Evolutionary conservation across 1,140 invertebrate species (phyloP), one percentile per base, ranked within the genome.

Genomic region (Meloidogyne hapla): DNA sequence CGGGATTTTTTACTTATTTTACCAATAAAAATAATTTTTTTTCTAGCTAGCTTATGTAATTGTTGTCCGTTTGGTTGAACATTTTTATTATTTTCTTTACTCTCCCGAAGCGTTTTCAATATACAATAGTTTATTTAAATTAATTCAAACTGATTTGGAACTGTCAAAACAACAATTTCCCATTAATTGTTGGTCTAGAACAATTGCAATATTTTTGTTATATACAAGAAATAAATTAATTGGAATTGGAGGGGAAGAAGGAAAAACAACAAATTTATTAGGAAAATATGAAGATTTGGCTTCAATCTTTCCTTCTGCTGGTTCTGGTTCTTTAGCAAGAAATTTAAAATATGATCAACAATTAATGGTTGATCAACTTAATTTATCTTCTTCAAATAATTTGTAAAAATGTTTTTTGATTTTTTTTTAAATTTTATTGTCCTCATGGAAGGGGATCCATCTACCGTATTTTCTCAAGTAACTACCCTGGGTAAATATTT

Each of bases 21-120:
- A 48, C 1, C 13, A 18, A 18, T 18, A 4, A 48, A 15, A 18
- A 26, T 45, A 56, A 8, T 25, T 63, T n/a, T n/a, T n/a, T n/a
- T 63, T 73, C 12, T 21, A 73, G 71, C 69, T 77, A 18, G 83
- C 73, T 6, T 82, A 80, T 77, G 81, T 77, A 10, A 45, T 82
- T 15, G 79, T 71, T 23, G 64, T 40, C 2, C 83, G 48, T 70
- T 69, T 81, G 18, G 63, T 73, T 15, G 81, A 83, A 40, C 77
- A 82, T 73, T 77, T 69, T 64, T 69, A 83, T 18, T 82, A 82
- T 42, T 82, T 82, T 74, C 62, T 82, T 10, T 40, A 82, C 23
- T 82, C 79, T 21, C 38, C 72, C 56, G 74, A 81, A 26, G 82
- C 81, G 1, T 26, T n/a, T 10, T 63, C 25, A 63, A 76, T 82